A percentile compares a stretch with the other conserved stretches of the same genome.
These are phyloP conservation scores for Megaceryle alcyon DNA, from an alignment of 2,797 vertebrate species.

Conservation along the genomic window DNA sequence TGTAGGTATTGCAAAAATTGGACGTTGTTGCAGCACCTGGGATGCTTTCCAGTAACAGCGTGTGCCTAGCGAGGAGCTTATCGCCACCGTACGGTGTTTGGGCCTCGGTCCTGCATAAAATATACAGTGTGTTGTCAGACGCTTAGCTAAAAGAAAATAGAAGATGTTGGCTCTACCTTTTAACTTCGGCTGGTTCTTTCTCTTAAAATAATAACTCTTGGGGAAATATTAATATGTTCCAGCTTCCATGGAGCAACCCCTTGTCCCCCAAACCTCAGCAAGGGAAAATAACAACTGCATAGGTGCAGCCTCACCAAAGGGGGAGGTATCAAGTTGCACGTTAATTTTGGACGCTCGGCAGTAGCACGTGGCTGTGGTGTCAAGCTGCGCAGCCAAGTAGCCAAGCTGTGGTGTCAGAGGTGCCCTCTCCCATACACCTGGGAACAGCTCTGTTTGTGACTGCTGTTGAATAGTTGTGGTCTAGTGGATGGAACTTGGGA, in stretches of 20 bases:
- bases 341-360: not conserved
- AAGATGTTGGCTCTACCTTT: constrained; percentile 61
- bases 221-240: constrained; percentile 62
- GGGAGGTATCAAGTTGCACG: not conserved
- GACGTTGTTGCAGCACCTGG: not conserved
- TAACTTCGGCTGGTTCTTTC: not conserved
- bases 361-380: not conserved
- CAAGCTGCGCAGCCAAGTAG: too few species aligned
- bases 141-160: not conserved
- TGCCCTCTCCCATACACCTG: not conserved
- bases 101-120: not conserved
- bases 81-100: accelerated
- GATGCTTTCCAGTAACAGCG: not conserved
- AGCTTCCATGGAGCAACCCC: constrained; percentile 35
- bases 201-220: constrained; percentile 49
- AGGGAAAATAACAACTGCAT: constrained; percentile 10
- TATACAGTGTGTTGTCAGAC: not conserved
- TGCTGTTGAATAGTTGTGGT: not conserved
- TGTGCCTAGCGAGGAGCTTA: not conserved
- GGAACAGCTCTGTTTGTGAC: not conserved
- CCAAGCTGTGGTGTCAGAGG: constrained; percentile 10
- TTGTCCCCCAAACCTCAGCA: not conserved
- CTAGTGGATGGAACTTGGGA: not conserved
- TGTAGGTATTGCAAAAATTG: not conserved
- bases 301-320: constrained; percentile 1